A percentile compares a stretch with the other conserved stretches of the same genome.
Conservation (phyloP, 1,140 invertebrate species). For the Neodiprion pinetum region DNA sequence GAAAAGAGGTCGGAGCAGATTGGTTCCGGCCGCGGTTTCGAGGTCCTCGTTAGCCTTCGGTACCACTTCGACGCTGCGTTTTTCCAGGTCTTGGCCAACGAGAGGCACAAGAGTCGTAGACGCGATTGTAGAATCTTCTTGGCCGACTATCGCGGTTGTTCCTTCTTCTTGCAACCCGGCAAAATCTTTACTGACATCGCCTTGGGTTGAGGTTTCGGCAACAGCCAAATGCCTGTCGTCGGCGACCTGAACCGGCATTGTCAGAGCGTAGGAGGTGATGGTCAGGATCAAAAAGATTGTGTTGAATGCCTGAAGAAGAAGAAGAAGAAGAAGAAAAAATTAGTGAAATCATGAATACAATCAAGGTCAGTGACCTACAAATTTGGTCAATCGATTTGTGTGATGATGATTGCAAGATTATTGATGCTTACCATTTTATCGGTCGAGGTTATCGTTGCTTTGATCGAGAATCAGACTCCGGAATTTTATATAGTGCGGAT, state of each 20-base stretch:
- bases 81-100: conserved; percentile 20
- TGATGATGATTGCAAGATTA: no score
- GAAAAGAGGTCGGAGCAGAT: conserved; percentile 54
- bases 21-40: conserved; percentile 55
- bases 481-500: not conserved
- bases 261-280: conserved; percentile 1
- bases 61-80: conserved; percentile 32
- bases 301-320: not conserved
- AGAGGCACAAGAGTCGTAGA: not conserved
- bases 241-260: not conserved
- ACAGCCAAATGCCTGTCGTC: not conserved
- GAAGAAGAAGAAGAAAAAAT: not conserved
- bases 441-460: not conserved
- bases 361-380: no score
- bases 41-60: conserved; percentile 37
- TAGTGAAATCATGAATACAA: not conserved
- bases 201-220: not conserved
- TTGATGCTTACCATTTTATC: not conserved
- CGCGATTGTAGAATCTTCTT: not conserved
- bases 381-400: no score
- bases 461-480: not conserved
- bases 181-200: no score
- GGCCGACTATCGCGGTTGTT: no score
- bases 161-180: no score
- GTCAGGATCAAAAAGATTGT: not conserved